phyloP scores from a whole-genome alignment of 1,140 invertebrate species.

The Monomorium pharaonis region DNA sequence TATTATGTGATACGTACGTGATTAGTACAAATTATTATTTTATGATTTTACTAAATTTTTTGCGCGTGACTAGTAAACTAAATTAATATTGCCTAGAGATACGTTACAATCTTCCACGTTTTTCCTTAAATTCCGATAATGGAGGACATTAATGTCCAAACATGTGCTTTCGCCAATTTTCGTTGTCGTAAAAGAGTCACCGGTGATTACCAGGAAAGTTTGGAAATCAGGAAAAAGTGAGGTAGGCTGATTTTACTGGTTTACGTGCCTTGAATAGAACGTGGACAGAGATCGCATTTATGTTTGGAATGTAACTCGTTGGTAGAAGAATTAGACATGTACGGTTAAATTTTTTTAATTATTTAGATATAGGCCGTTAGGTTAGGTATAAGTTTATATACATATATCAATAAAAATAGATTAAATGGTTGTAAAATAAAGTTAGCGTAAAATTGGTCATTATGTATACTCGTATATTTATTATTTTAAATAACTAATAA shows the following conservation, averaged over 20 bases:
- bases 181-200: background rate
- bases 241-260: slow-evolving; percentile 75
- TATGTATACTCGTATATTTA: background rate
- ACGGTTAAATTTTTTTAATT: background rate
- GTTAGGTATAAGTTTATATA: too few species aligned
- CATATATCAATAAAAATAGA: background rate
- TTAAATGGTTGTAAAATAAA: background rate
- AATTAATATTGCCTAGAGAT: background rate
- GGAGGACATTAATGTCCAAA: background rate
- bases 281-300: background rate
- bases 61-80: background rate
- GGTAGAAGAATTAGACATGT: slow-evolving; percentile 1
- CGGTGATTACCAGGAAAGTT: slow-evolving; percentile 3
- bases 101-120: background rate
- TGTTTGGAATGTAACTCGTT: background rate
- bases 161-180: background rate
- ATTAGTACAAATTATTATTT: background rate
- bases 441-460: background rate
- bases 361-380: too few species aligned
- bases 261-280: slow-evolving; percentile 77
- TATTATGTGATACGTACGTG: background rate
- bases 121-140: slow-evolving; percentile 1
- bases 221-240: slow-evolving; percentile 67
- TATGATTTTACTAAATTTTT: background rate
- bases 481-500: background rate